Evolutionary conservation across 2,888 invertebrate species (phyloP).

Genomic region (Drosophila rubida): DNA sequence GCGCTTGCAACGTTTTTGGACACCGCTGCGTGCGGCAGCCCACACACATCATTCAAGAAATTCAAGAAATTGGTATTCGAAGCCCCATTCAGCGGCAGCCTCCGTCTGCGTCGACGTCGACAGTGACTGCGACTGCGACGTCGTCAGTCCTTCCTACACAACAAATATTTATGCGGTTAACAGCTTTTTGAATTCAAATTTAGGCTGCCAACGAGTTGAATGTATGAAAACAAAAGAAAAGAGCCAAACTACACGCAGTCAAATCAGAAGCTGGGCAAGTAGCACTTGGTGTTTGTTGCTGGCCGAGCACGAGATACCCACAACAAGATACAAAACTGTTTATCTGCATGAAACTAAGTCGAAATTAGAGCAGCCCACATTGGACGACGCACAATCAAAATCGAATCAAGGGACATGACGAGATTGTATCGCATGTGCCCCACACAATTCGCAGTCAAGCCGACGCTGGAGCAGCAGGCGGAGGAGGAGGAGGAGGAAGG

Average conservation of each 20-base stretch:
- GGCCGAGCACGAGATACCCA: slow-evolving; percentile 35
- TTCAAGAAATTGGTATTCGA: slow-evolving; percentile 51
- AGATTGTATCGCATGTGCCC: slow-evolving; percentile 20
- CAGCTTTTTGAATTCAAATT: slow-evolving; percentile 52
- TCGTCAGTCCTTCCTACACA: slow-evolving; percentile 56
- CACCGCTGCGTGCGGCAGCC: slow-evolving; percentile 55
- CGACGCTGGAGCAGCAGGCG: neutral
- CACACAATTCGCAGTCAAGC: neutral
- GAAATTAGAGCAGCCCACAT: slow-evolving; percentile 53
- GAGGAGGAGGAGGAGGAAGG: neutral
- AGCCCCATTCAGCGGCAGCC: slow-evolving; percentile 44
- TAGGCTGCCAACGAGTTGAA: slow-evolving; percentile 56
- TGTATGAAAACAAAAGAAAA: slow-evolving; percentile 51
- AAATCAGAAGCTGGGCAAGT: slow-evolving; percentile 40
- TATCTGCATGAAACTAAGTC: slow-evolving; percentile 29
- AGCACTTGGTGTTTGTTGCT: slow-evolving; percentile 27
- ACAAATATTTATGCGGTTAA: slow-evolving; percentile 48
- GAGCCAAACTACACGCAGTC: slow-evolving; percentile 22
- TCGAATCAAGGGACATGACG: slow-evolving; percentile 24
- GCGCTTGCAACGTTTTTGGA: slow-evolving; percentile 57
- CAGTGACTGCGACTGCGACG: neutral
- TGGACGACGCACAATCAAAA: slow-evolving; percentile 24
- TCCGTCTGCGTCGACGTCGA: slow-evolving; percentile 5
- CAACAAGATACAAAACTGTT: slow-evolving; percentile 32
- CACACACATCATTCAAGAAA: slow-evolving; percentile 54